These are phyloP conservation scores for Gadopsis marmoratus DNA, from an alignment of 2,797 vertebrate genomes.

Conservation along the genomic window DNA sequence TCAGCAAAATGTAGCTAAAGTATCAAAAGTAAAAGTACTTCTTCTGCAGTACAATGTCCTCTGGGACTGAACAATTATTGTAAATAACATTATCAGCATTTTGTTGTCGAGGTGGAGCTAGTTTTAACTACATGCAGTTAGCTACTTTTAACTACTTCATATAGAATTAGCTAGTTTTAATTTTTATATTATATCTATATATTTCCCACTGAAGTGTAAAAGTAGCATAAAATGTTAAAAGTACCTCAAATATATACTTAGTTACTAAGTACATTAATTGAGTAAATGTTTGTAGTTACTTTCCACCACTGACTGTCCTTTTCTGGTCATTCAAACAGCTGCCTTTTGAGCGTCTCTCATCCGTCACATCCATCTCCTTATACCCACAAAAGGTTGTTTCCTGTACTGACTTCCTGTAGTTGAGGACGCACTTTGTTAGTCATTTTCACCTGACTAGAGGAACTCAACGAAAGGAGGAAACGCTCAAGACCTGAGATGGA, in stretches of 20 bases:
- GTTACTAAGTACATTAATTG: background rate
- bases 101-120: background rate
- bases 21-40: background rate
- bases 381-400: constrained; percentile 27
- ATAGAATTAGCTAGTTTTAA: no score
- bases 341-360: constrained; percentile 2
- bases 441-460: background rate
- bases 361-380: background rate
- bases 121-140: no score
- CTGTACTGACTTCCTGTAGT: constrained; percentile 32
- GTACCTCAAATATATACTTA: background rate
- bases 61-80: no score
- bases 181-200: background rate
- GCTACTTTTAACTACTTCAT: no score
- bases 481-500: background rate
- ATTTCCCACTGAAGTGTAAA: background rate
- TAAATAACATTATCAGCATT: background rate
- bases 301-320: background rate
- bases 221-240: background rate
- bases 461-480: constrained; percentile 7
- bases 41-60: no score
- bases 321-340: background rate
- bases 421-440: constrained; percentile 1
- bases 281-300: constrained; percentile 7
- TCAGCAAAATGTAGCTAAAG: no score